Conservation (phyloP, 2,888 invertebrate species). For the Drosophila recens region DNA sequence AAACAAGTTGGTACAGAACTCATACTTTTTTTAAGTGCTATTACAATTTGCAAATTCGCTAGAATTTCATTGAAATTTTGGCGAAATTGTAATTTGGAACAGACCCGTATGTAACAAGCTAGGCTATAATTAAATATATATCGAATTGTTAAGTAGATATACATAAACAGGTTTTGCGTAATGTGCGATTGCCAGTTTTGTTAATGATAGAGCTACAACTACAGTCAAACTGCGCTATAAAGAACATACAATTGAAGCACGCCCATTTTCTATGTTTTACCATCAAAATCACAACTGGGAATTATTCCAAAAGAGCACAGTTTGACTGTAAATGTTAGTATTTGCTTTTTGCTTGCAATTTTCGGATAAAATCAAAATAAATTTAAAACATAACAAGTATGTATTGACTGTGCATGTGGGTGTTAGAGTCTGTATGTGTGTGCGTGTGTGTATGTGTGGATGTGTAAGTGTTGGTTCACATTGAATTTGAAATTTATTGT, state of each 20-base stretch:
- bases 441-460: slow-evolving; percentile 20
- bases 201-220: background rate
- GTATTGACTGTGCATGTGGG: slow-evolving; percentile 14
- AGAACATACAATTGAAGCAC: slow-evolving; percentile 5
- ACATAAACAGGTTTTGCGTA: slow-evolving; percentile 52
- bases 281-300: background rate
- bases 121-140: slow-evolving; percentile 16
- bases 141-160: slow-evolving; percentile 35
- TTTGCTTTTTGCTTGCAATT: slow-evolving; percentile 1
- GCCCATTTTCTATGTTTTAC: background rate
- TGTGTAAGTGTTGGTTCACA: slow-evolving; percentile 41
- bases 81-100: background rate
- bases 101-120: slow-evolving; percentile 7
- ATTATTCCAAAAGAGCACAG: background rate
- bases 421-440: slow-evolving; percentile 1
- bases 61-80: background rate
- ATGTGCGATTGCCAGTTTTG: slow-evolving; percentile 15
- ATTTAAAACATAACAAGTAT: slow-evolving; percentile 10
- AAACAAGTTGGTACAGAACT: slow-evolving; percentile 18
- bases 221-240: slow-evolving; percentile 7
- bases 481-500: slow-evolving; percentile 72
- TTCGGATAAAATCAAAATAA: slow-evolving; percentile 11
- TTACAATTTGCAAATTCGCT: background rate
- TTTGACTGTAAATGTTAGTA: slow-evolving; percentile 3
- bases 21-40: slow-evolving; percentile 9